A percentile compares a stretch with the other conserved stretches of the same genome.
Evolutionary conservation across 1,140 invertebrate genomes (phyloP).

Genomic region (Lepidurus couesii): DNA sequence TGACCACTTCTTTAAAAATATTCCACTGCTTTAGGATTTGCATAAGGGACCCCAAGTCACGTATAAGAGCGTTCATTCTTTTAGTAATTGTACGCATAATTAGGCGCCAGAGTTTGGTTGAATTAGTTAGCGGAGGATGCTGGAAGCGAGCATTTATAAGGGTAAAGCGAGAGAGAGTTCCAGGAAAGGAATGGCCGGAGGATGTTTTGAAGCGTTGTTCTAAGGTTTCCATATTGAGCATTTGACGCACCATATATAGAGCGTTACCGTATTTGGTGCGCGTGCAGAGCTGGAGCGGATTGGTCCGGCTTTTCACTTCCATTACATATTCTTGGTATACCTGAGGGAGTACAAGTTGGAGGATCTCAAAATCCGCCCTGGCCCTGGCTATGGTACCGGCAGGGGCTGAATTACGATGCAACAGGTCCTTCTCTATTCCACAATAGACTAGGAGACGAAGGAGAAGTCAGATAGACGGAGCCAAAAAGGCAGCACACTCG

Average conservation of each 20-base stretch:
- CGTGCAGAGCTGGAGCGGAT: not conserved
- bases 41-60: not conserved
- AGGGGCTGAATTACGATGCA: not conserved
- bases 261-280: conserved; percentile 1
- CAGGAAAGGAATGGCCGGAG: no score
- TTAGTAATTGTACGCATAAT: not conserved
- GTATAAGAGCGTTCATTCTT: not conserved
- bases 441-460: not conserved
- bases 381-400: not conserved
- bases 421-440: not conserved
- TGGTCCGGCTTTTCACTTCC: not conserved
- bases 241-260: no score
- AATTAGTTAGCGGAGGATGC: no score
- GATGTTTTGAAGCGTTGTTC: no score
- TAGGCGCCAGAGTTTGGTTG: no score
- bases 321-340: not conserved
- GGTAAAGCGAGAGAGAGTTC: no score
- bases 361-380: not conserved
- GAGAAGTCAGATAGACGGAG: not conserved
- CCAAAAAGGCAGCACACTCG: not conserved
- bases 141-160: no score
- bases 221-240: no score
- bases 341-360: not conserved
- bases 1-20: not conserved
- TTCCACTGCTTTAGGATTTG: not conserved